These are phyloP conservation scores for Yponomeuta cagnagella DNA, from an alignment of 2,888 invertebrate species.

Conservation along the genomic window DNA sequence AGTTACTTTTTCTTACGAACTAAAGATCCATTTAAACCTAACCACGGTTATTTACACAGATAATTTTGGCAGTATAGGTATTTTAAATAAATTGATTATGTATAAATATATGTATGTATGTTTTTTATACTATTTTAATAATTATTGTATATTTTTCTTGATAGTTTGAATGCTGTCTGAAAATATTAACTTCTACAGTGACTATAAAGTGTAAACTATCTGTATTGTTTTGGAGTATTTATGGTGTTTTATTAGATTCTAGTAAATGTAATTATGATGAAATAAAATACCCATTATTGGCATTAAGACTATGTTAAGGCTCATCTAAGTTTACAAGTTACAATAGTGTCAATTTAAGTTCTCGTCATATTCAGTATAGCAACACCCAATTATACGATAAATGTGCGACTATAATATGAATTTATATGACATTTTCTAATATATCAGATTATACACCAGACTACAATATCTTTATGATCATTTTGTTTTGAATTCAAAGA, in stretches of 20 bases:
- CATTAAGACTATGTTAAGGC: not conserved
- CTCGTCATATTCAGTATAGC: not conserved
- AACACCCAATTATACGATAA: not conserved
- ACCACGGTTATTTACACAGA: constrained; percentile 25
- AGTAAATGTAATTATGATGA: not conserved
- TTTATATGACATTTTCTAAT: not conserved
- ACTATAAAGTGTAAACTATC: not conserved
- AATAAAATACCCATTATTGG: not conserved
- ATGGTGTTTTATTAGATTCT: not conserved
- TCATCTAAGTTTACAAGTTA: not conserved
- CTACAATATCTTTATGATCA: not conserved
- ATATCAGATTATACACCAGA: not conserved
- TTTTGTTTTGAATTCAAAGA: not conserved
- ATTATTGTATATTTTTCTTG: constrained; percentile 7
- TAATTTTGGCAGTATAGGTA: constrained; percentile 20
- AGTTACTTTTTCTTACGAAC: constrained; percentile 25
- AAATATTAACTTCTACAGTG: constrained; percentile 2
- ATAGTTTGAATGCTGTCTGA: not conserved
- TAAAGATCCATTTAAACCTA: constrained; percentile 18
- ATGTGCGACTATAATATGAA: not conserved
- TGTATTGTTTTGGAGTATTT: not conserved
- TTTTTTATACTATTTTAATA: constrained; percentile 10
- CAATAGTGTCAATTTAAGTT: not conserved
- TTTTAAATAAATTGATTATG: constrained; percentile 8
- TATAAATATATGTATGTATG: constrained; percentile 8